phyloP scores from a whole-genome alignment of 2,888 invertebrate species.

The Calameuta idolon region DNA sequence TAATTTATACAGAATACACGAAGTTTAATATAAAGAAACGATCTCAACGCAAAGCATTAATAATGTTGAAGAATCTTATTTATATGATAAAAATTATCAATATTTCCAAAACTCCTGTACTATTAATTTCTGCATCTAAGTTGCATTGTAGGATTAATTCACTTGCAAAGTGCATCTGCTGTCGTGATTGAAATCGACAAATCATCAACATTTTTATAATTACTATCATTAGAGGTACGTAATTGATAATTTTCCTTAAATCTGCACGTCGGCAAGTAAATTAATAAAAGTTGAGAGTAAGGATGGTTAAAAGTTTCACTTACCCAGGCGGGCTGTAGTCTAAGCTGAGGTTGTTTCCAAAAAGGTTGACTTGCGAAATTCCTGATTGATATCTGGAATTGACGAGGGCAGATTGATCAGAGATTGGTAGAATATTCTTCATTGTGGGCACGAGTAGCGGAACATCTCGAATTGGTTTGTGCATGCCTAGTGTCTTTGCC shows the following conservation, averaged over 20 bases:
- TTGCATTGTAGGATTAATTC: not conserved
- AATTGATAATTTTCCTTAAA: not conserved
- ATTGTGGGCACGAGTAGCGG: constrained; percentile 38
- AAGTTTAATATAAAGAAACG: not conserved
- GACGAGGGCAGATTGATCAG: constrained; percentile 37
- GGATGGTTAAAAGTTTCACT: constrained; percentile 31
- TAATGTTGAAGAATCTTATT: no score
- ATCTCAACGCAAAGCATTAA: no score
- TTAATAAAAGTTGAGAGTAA: not conserved
- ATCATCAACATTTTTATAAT: not conserved
- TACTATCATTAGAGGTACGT: not conserved
- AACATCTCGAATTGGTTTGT: constrained; percentile 29
- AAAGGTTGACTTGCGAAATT: constrained; percentile 73
- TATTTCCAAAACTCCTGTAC: not conserved
- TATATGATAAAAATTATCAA: not conserved
- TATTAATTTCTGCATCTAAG: not conserved
- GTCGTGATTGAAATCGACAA: not conserved
- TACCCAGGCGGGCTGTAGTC: constrained; percentile 70
- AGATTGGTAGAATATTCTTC: constrained; percentile 32
- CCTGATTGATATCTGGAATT: constrained; percentile 65
- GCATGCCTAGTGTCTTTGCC: constrained; percentile 69
- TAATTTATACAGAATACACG: not conserved
- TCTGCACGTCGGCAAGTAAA: not conserved
- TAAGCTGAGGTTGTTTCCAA: constrained; percentile 77
- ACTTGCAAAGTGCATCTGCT: not conserved